Base-by-base conservation (phyloP, 2,888 invertebrate genomes). In the Lasioglossum malachurum region DNA sequence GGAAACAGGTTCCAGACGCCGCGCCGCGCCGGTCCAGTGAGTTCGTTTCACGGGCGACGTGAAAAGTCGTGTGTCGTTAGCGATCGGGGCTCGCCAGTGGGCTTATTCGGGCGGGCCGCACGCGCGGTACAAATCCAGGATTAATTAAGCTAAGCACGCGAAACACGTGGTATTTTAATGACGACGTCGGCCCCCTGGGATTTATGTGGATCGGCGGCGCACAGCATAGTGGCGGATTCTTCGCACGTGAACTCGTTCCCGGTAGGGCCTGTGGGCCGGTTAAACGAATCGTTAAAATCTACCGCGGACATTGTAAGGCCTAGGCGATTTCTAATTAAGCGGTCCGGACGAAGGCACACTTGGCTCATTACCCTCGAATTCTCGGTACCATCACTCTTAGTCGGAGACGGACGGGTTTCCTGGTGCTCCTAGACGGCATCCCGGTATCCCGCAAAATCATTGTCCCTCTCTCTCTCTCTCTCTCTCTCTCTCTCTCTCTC, bases 271-370 rank as follows among this genome's bases (percentile, higher is more conserved):
- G 53, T 53, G 53, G 35, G 27, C 41, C 78, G 72, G 81, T 87
- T 83, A 81, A 86, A 86, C 86, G 83, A 86, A 74, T 87, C 81
- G 81, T 84, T 84, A 69, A 80, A 82, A 78, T 72, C 80, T 31
- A 31, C 46, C 44, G 60, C 27, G 67, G 41, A 80, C 78, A 76
- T 35, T 83, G 83, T 76, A 79, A 44, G 64, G 31, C 49, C 69
- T 35, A 44, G 57, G 74, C 73, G 46, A 87, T 86, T 84, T 87
- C 87, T 90, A 90, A 90, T 90, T 90, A 86, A 84, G 84, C 67
- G 80, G n/a, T 53, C 64, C 83, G 81, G 72, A 82, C 77, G 69
- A 78, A 81, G 72, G 67, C 75, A 53, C 85, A 35, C 75, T 78
- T 75, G 80, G 82, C 82, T 88, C 87, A 83, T 90, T 88, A 87